phyloP scores from a whole-genome alignment of 2,113 vertebrate species.

The Brienomyrus brachyistius region DNA sequence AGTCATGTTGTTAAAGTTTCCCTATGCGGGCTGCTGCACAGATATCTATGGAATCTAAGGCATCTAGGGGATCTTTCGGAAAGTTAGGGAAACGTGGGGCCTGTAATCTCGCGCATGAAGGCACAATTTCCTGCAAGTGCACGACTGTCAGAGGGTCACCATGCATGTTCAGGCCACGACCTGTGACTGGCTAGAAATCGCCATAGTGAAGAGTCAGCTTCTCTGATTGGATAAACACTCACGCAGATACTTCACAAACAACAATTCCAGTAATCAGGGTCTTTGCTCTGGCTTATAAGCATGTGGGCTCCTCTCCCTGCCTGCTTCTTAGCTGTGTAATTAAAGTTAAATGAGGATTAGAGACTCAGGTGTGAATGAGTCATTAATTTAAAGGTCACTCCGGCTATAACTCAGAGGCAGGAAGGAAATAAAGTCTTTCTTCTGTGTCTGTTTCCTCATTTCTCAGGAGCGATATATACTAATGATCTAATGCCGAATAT shows the following conservation, averaged over 20 bases:
- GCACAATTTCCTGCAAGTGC: not conserved
- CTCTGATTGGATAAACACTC: not conserved
- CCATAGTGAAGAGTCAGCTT: not conserved
- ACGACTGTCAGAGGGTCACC: not conserved
- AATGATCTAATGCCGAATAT: not conserved
- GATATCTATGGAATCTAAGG: not conserved
- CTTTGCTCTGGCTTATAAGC: not conserved
- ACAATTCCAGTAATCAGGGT: not conserved
- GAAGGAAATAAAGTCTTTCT: not conserved
- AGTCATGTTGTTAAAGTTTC: not conserved
- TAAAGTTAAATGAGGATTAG: conserved; percentile 2
- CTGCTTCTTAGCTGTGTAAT: not conserved
- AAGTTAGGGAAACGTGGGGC: not conserved
- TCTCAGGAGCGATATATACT: not conserved
- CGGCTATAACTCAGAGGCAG: not conserved
- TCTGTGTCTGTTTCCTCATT: not conserved
- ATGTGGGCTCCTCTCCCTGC: not conserved
- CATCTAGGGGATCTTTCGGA: not conserved
- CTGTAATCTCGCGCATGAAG: not conserved
- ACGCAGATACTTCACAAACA: not conserved
- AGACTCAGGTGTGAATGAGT: not conserved
- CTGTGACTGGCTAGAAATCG: not conserved
- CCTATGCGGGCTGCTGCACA: not conserved
- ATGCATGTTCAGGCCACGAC: not conserved
- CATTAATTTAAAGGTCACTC: not conserved